These are phyloP conservation scores for Morbakka virulenta DNA, from an alignment of 30 jellyfish, hydroid and myxozoan species.

Conservation along the genomic window DNA sequence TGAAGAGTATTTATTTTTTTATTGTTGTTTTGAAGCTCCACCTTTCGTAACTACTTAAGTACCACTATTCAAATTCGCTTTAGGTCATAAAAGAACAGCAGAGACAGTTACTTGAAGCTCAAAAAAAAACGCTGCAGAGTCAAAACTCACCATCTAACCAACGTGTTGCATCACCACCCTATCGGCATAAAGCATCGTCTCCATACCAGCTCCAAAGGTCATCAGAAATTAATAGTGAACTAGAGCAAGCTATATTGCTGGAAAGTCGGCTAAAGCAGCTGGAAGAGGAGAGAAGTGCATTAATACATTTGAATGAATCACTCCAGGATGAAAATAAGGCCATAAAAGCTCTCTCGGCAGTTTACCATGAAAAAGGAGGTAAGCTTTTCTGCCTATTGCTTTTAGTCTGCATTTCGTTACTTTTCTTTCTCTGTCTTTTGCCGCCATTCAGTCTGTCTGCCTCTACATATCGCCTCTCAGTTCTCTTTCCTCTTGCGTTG, in stretches of 20 bases:
- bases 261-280: constrained; percentile 33
- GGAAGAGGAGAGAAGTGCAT: constrained; percentile 59
- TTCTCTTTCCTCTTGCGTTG: too few relatives aligned
- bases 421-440: too few relatives aligned
- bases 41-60: too few relatives aligned
- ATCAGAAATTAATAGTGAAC: too few relatives aligned
- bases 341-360: constrained; percentile 34
- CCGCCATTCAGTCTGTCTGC: too few relatives aligned
- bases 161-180: background rate
- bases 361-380: constrained; percentile 33
- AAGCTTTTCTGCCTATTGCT: background rate
- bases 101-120: constrained; percentile 18
- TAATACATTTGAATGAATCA: constrained; percentile 52
- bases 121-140: constrained; percentile 3
- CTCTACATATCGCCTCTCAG: too few relatives aligned
- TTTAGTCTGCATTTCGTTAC: background rate
- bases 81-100: constrained; percentile 57
- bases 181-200: background rate
- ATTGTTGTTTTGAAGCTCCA: too few relatives aligned
- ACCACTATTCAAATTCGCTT: too few relatives aligned
- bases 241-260: constrained; percentile 25
- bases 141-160: background rate
- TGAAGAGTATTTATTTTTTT: too few relatives aligned
- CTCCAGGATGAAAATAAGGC: constrained; percentile 61
- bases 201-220: too few relatives aligned